Conservation (phyloP, 2,797 vertebrate genomes). For the Carapus acus region DNA sequence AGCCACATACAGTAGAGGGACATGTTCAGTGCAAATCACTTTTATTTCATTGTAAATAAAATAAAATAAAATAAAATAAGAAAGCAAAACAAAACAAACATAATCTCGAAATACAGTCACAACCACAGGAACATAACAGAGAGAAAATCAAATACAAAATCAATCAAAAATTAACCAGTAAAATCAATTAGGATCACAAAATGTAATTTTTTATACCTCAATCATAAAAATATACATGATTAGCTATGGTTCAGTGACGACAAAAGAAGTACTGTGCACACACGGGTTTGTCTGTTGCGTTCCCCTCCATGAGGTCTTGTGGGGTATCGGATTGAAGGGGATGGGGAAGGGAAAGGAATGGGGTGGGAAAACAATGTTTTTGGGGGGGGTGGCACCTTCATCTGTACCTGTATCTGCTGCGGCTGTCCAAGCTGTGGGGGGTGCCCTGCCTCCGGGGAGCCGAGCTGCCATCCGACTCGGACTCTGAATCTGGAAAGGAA, state of each 20-base stretch:
- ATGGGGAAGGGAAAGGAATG: slow-evolving; percentile 15
- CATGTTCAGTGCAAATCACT: slow-evolving; percentile 57
- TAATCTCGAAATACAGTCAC: slow-evolving; percentile 43
- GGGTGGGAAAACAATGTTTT: slow-evolving; percentile 23
- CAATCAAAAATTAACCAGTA: slow-evolving; percentile 25
- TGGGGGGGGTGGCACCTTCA: slow-evolving; percentile 55
- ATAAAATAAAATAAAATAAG: too few relatives aligned
- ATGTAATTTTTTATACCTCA: background rate
- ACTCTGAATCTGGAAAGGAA: slow-evolving; percentile 64
- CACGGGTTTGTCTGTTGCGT: slow-evolving; percentile 31
- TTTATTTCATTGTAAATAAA: slow-evolving; percentile 66
- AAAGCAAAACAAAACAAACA: too few relatives aligned
- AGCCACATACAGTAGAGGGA: slow-evolving; percentile 65
- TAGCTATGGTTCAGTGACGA: slow-evolving; percentile 23
- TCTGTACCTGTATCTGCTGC: slow-evolving; percentile 81
- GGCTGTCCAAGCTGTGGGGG: slow-evolving; percentile 65
- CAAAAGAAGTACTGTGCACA: slow-evolving; percentile 10
- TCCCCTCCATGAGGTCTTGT: slow-evolving; percentile 48
- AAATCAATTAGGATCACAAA: slow-evolving; percentile 28
- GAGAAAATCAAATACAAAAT: slow-evolving; percentile 30
- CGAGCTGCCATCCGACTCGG: slow-evolving; percentile 66
- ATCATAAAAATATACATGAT: slow-evolving; percentile 28
- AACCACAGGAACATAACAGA: slow-evolving; percentile 39
- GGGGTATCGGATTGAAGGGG: slow-evolving; percentile 41
- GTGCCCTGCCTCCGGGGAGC: slow-evolving; percentile 65